Percentiles rank a stretch among this genome's conserved stretches.
phyloP scores from a whole-genome alignment of 2,797 vertebrate genomes.

The Sebastes iracundus region DNA sequence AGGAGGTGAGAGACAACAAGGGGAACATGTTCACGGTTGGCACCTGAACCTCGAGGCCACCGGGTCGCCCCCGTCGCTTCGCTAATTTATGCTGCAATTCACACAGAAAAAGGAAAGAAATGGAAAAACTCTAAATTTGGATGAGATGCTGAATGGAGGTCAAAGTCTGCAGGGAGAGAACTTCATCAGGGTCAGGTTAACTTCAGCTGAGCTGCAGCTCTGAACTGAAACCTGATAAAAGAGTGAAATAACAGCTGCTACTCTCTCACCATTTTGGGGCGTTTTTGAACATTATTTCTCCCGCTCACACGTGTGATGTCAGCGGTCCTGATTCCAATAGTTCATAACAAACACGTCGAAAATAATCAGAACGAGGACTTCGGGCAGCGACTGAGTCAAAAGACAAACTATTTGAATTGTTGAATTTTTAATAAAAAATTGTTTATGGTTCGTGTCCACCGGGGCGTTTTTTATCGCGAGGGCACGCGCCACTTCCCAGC shows the following conservation, averaged over 20 bases:
- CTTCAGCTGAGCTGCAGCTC: neutral
- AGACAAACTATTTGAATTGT: neutral
- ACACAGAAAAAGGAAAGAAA: neutral
- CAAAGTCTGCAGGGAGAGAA: constrained; percentile 12
- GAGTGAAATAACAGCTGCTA: neutral
- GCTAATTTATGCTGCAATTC: neutral
- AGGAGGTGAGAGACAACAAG: neutral
- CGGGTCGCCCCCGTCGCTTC: neutral
- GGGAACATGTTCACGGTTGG: no score
- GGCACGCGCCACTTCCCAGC: no score
- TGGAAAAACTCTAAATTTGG: neutral
- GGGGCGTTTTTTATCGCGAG: no score
- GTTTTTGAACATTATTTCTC: neutral
- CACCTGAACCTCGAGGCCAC: neutral
- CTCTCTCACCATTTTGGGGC: neutral
- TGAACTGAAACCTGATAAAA: neutral
- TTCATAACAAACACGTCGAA: neutral
- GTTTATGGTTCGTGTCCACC: no score
- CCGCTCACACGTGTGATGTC: neutral
- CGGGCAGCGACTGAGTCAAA: neutral
- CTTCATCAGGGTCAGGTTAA: constrained; percentile 4
- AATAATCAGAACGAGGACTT: neutral
- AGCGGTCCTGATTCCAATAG: neutral
- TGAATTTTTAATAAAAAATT: neutral
- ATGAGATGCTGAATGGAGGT: constrained; percentile 2